These are phyloP conservation scores for Pseudorhiza aurosa DNA, from an alignment of 30 jellyfish, hydroid and myxozoan genomes.

Conservation along the genomic window DNA sequence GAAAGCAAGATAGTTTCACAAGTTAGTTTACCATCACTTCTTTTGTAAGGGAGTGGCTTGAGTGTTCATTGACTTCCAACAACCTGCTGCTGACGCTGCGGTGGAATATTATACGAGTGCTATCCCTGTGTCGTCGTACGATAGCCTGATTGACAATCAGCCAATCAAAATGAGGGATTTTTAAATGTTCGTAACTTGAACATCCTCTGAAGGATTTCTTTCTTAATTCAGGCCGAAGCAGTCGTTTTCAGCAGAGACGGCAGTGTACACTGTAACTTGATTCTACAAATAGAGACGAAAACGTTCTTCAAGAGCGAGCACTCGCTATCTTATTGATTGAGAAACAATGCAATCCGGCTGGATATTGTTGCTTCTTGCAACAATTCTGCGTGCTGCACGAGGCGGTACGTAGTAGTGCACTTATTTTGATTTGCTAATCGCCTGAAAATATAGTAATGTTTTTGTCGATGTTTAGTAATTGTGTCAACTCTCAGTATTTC, in stretches of 20 bases:
- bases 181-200: conserved; percentile 13
- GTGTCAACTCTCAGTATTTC: no score
- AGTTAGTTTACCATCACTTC: background rate
- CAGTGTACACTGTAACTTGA: no score
- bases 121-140: conserved; percentile 53
- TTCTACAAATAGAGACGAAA: no score
- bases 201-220: background rate
- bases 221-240: background rate
- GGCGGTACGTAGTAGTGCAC: no score
- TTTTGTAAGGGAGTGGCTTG: background rate
- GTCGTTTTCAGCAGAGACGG: no score
- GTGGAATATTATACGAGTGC: background rate
- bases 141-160: conserved; percentile 44
- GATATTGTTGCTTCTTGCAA: background rate
- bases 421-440: no score
- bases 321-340: background rate
- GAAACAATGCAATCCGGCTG: background rate
- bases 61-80: no score
- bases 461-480: no score
- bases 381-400: background rate
- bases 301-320: background rate
- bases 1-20: background rate
- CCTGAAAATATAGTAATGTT: no score
- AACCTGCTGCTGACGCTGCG: conserved; percentile 17
- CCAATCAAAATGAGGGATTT: conserved; percentile 38